phyloP scores from a whole-genome alignment of 2,888 invertebrate genomes.

The Myathropa florea region DNA sequence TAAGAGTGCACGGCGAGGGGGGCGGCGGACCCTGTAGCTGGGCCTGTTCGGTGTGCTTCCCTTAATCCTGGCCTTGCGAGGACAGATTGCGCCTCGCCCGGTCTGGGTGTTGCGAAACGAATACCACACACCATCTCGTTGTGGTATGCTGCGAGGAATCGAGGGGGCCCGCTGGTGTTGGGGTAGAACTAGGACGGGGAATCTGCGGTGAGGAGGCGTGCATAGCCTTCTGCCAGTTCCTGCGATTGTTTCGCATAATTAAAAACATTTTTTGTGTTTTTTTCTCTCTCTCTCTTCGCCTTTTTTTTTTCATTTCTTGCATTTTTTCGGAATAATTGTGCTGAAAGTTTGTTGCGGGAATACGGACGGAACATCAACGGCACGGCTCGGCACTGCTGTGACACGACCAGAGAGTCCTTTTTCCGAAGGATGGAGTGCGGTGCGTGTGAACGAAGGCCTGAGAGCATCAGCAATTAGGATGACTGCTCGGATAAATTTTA shows the following conservation, averaged over 20 bases:
- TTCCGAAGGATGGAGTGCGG: not conserved
- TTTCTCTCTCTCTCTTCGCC: too few relatives aligned
- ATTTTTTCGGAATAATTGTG: not conserved
- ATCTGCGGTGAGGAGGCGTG: not conserved
- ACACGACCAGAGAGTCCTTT: not conserved
- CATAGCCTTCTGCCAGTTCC: not conserved
- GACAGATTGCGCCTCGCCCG: not conserved
- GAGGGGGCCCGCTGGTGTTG: not conserved
- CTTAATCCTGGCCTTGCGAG: slow-evolving; percentile 10
- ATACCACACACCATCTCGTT: not conserved
- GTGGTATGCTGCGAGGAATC: not conserved
- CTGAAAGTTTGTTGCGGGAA: slow-evolving; percentile 40
- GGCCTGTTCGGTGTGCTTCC: not conserved
- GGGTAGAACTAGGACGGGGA: not conserved
- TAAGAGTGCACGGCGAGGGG: slow-evolving; percentile 29
- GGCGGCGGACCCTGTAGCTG: not conserved
- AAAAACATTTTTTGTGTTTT: not conserved
- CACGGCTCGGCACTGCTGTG: not conserved
- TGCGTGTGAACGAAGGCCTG: not conserved
- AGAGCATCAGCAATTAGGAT: slow-evolving; percentile 17
- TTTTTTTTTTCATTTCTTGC: not conserved
- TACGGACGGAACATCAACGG: not conserved
- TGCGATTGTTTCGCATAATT: slow-evolving; percentile 41
- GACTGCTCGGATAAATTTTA: slow-evolving; percentile 7
- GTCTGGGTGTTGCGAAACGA: slow-evolving; percentile 2